phyloP scores from a whole-genome alignment of 2,113 vertebrate genomes.

The Otocyon megalotis region DNA sequence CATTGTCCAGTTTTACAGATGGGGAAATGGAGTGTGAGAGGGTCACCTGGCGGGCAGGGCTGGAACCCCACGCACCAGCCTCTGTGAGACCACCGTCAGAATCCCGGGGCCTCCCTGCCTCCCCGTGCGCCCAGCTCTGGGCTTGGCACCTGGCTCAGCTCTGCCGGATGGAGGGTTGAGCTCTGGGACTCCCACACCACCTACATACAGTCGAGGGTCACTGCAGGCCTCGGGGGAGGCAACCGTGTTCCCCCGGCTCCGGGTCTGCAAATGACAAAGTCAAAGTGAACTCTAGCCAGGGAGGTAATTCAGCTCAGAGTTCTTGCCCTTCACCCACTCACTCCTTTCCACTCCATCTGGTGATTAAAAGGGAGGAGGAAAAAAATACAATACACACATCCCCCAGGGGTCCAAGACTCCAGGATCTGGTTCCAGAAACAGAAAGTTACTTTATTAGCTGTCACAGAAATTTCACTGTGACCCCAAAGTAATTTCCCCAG shows the following conservation, averaged over 20 bases:
- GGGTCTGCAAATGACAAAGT: neutral
- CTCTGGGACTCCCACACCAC: neutral
- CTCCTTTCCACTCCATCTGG: slow-evolving; percentile 34
- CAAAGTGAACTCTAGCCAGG: neutral
- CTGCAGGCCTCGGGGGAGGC: neutral
- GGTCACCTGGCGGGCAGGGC: neutral
- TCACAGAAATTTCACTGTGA: slow-evolving; percentile 75
- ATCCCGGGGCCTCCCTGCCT: accelerated
- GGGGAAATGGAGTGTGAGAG: neutral
- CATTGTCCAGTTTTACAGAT: neutral
- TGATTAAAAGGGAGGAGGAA: neutral
- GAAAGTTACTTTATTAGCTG: slow-evolving; percentile 78
- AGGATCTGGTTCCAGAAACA: slow-evolving; percentile 72
- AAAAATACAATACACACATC: neutral
- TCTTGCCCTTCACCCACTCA: neutral
- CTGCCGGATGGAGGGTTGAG: neutral
- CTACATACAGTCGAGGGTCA: neutral
- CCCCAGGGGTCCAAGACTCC: neutral
- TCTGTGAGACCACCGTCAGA: neutral
- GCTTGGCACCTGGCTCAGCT: accelerated
- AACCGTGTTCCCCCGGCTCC: neutral
- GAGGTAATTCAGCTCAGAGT: neutral
- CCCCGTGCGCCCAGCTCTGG: neutral
- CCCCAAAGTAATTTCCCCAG: slow-evolving; percentile 77
- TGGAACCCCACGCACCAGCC: accelerated